Percentiles rank a stretch among this genome's conserved stretches.
Conservation (phyloP, 2,888 invertebrate genomes). For the Xylocampa areola region DNA sequence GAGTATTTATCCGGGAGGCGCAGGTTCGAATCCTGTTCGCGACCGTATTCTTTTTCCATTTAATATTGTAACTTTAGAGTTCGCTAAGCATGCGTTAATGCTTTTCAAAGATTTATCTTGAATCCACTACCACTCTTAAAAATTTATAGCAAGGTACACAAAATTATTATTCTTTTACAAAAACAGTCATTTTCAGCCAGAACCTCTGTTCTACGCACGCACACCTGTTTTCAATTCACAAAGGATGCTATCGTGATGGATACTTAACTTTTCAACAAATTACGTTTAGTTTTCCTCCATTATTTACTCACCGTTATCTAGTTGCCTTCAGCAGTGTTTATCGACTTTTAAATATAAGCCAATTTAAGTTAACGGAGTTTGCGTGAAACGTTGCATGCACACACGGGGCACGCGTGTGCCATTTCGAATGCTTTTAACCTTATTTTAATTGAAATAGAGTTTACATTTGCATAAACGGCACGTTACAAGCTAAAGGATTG, state of each 20-base stretch:
- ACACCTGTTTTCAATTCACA: constrained; percentile 25
- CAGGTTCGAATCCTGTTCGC: too few relatives aligned
- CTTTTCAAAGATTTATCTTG: too few relatives aligned
- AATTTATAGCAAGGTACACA: too few relatives aligned
- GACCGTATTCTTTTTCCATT: too few relatives aligned
- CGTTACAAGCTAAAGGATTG: constrained; percentile 19
- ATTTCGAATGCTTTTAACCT: constrained; percentile 42
- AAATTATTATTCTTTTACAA: too few relatives aligned
- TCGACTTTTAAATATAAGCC: constrained; percentile 62
- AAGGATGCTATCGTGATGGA: constrained; percentile 26
- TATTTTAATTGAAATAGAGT: constrained; percentile 33
- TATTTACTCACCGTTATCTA: constrained; percentile 52
- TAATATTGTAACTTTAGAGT: too few relatives aligned
- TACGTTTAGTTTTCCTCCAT: constrained; percentile 42
- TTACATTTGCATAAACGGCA: constrained; percentile 34
- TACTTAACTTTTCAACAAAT: constrained; percentile 37
- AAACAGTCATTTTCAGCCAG: too few relatives aligned
- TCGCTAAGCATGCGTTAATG: too few relatives aligned
- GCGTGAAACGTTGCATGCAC: constrained; percentile 54
- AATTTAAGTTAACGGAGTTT: constrained; percentile 59
- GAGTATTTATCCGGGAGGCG: too few relatives aligned
- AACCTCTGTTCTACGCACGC: not conserved
- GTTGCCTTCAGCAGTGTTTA: constrained; percentile 45
- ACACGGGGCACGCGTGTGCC: constrained; percentile 41
- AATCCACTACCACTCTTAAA: too few relatives aligned